These are phyloP conservation scores for Muntiacus reevesi DNA, from an alignment of 2,113 vertebrate genomes.

Conservation along the genomic window DNA sequence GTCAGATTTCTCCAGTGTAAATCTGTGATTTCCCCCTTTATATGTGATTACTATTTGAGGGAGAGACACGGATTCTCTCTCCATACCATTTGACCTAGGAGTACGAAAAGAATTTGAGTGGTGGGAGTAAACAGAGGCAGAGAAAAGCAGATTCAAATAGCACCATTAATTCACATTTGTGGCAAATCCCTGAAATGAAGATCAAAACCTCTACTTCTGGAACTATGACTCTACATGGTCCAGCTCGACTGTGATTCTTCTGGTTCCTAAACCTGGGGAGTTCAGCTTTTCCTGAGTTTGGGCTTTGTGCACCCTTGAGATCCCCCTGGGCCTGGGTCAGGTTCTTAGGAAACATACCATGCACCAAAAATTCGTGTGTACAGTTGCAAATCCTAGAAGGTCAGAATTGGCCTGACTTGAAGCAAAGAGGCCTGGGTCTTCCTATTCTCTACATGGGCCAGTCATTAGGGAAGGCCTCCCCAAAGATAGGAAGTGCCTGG, in stretches of 20 bases:
- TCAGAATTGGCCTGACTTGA: background rate
- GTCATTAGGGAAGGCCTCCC: background rate
- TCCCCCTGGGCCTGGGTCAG: background rate
- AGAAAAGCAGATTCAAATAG: background rate
- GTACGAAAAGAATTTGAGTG: background rate
- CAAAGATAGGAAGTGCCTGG: background rate
- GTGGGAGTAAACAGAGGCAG: background rate
- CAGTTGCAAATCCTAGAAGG: background rate
- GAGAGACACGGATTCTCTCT: background rate
- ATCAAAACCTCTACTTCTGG: background rate
- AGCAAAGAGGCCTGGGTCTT: background rate
- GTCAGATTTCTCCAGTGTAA: background rate
- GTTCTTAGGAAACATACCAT: background rate
- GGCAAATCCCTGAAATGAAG: background rate
- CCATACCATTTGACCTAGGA: background rate
- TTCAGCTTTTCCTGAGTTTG: background rate
- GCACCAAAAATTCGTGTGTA: background rate
- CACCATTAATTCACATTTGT: background rate
- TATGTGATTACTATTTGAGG: background rate
- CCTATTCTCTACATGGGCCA: background rate
- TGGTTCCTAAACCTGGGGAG: background rate
- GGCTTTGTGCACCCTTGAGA: background rate
- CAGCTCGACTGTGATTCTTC: background rate
- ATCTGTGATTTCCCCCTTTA: background rate
- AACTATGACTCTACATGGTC: fast-evolving